Evolutionary conservation across 2,888 invertebrate species (phyloP).

Genomic region (Drosophila prostipennis): DNA sequence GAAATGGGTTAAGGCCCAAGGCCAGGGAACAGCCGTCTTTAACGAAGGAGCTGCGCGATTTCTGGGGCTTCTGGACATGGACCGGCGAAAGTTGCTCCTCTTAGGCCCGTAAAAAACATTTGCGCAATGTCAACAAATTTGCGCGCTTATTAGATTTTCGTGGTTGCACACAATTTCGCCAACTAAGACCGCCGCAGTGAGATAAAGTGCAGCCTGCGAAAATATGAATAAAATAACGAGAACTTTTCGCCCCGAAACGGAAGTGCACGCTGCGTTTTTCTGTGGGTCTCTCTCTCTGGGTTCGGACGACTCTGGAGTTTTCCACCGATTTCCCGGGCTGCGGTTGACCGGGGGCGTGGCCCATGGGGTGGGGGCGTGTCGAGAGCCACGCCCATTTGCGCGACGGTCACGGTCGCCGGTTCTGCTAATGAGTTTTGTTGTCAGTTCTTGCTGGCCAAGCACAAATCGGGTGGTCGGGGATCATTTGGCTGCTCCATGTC

Average conservation of each 20-base stretch:
- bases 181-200: constrained; percentile 73
- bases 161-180: constrained; percentile 80
- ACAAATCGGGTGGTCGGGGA: constrained; percentile 57
- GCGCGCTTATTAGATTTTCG: constrained; percentile 80
- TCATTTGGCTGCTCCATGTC: constrained; percentile 47
- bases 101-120: constrained; percentile 76
- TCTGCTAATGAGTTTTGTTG: constrained; percentile 79
- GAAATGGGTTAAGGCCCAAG: constrained; percentile 41
- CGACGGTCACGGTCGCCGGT: constrained; percentile 76
- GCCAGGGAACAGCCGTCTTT: constrained; percentile 31
- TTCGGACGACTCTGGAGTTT: constrained; percentile 10
- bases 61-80: neutral
- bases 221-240: constrained; percentile 74
- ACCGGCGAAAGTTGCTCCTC: constrained; percentile 41
- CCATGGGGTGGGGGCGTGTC: neutral
- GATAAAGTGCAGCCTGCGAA: constrained; percentile 70
- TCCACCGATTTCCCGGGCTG: constrained; percentile 39
- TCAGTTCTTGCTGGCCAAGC: constrained; percentile 67
- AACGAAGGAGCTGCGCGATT: constrained; percentile 18
- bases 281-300: neutral
- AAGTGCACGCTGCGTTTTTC: constrained; percentile 71
- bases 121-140: constrained; percentile 80
- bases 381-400: constrained; percentile 53
- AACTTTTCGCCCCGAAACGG: constrained; percentile 52
- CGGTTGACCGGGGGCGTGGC: constrained; percentile 60